Percentiles rank a stretch among this genome's conserved stretches.
Evolutionary conservation across 2,888 invertebrate genomes (phyloP).

Genomic region (Clusia tigrina): DNA sequence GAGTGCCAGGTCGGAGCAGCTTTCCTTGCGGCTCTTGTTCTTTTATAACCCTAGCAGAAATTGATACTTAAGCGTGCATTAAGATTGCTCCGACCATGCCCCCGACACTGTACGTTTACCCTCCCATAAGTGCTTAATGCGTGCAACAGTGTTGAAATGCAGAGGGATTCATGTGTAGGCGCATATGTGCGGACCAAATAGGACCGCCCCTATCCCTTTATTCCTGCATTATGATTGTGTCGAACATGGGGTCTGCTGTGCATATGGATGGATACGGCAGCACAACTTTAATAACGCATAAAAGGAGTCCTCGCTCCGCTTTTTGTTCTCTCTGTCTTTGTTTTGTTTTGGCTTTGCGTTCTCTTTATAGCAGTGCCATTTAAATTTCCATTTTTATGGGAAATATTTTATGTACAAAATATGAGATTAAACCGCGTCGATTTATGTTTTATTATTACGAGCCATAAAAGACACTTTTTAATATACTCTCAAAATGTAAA

Average conservation of each 20-base stretch:
- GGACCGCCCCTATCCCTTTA: neutral
- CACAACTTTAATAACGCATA: neutral
- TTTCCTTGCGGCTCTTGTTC: neutral
- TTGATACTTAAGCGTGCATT: slow-evolving; percentile 7
- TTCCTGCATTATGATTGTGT: neutral
- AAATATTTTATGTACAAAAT: too few species aligned
- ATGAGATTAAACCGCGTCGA: too few species aligned
- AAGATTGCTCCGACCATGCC: neutral
- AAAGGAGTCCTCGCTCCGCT: too few species aligned
- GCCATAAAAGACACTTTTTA: too few species aligned
- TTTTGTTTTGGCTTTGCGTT: neutral
- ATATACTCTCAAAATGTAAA: too few species aligned
- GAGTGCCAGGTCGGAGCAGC: neutral
- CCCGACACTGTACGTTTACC: too few species aligned
- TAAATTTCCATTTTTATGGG: slow-evolving; percentile 1
- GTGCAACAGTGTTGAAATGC: neutral
- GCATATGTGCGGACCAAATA: neutral
- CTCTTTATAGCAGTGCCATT: neutral
- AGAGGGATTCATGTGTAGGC: neutral
- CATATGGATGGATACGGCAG: neutral
- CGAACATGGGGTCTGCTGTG: neutral
- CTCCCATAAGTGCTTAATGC: too few species aligned
- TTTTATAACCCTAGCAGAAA: slow-evolving; percentile 3
- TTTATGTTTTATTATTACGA: too few species aligned
- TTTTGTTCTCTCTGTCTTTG: too few species aligned